Percentiles rank a stretch among this genome's conserved stretches.
phyloP scores from a whole-genome alignment of 2,113 vertebrate genomes.

The Ceyx melanurus region DNA sequence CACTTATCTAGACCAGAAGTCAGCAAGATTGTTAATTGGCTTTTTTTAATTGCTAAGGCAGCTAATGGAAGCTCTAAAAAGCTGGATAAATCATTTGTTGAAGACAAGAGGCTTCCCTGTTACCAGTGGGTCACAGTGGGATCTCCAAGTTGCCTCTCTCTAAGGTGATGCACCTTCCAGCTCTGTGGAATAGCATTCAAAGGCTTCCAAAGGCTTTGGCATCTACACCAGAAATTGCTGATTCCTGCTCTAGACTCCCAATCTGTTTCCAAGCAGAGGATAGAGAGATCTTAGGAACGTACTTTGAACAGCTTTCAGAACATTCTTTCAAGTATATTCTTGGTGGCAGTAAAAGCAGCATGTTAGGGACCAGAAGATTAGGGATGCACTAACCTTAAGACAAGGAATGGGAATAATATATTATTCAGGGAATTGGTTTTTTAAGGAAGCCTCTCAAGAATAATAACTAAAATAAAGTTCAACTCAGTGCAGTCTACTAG shows the following conservation, averaged over 20 bases:
- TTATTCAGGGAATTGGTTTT: constrained; percentile 44
- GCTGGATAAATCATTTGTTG: constrained; percentile 33
- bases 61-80: constrained; percentile 37
- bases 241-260: constrained; percentile 68
- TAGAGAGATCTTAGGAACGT: constrained; percentile 69
- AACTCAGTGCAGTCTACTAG: neutral
- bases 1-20: constrained; percentile 61
- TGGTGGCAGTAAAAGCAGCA: constrained; percentile 65
- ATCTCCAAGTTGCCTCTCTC: neutral
- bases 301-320: constrained; percentile 72
- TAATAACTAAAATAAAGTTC: constrained; percentile 38
- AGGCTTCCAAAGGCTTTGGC: constrained; percentile 21
- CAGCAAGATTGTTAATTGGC: constrained; percentile 43
- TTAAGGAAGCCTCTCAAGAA: constrained; percentile 45
- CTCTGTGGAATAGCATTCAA: neutral
- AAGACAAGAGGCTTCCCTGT: neutral
- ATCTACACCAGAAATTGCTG: constrained; percentile 44
- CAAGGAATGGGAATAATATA: constrained; percentile 67
- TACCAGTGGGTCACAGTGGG: neutral
- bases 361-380: constrained; percentile 67
- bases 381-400: constrained; percentile 69
- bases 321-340: constrained; percentile 71
- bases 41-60: constrained; percentile 17
- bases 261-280: constrained; percentile 60
- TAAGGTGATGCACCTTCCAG: constrained; percentile 14